These are phyloP conservation scores for Hemiprocne comata DNA, from an alignment of 2,113 vertebrate genomes.

Conservation along the genomic window DNA sequence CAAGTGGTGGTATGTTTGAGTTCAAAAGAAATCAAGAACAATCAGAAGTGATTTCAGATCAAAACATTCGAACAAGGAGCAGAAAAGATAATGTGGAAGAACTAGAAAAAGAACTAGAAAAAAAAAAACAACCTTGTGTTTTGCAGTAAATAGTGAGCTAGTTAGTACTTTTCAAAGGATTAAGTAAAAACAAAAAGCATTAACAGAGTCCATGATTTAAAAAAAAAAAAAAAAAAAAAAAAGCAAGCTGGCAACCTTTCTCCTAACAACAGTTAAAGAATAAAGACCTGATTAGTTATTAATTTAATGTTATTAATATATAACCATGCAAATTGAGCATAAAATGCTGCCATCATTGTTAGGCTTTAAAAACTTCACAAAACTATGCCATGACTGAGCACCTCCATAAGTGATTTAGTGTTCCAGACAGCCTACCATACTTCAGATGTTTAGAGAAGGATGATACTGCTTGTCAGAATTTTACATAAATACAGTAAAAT, in stretches of 20 bases:
- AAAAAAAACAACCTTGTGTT: neutral
- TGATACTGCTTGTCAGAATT: neutral
- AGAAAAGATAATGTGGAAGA: constrained; percentile 6
- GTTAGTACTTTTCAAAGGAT: constrained; percentile 15
- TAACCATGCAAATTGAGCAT: neutral
- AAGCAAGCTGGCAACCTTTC: neutral
- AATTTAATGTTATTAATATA: neutral
- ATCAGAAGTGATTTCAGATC: constrained; percentile 45
- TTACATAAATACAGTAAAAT: neutral
- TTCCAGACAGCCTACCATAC: neutral
- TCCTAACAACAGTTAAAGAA: neutral
- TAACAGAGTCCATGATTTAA: neutral
- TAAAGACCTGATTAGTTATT: neutral
- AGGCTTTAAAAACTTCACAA: neutral
- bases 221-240: neutral
- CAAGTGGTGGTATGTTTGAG: constrained; percentile 58
- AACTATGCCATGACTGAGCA: neutral
- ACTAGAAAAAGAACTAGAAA: neutral
- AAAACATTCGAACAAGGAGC: constrained; percentile 49
- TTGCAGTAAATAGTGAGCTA: constrained; percentile 14
- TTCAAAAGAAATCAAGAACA: constrained; percentile 42
- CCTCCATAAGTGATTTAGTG: neutral
- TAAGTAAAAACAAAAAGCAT: constrained; percentile 24
- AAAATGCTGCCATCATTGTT: neutral
- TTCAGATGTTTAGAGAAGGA: neutral